Evolutionary conservation across 2,113 vertebrate species (phyloP).

Genomic region (Sisor rabdophorus): DNA sequence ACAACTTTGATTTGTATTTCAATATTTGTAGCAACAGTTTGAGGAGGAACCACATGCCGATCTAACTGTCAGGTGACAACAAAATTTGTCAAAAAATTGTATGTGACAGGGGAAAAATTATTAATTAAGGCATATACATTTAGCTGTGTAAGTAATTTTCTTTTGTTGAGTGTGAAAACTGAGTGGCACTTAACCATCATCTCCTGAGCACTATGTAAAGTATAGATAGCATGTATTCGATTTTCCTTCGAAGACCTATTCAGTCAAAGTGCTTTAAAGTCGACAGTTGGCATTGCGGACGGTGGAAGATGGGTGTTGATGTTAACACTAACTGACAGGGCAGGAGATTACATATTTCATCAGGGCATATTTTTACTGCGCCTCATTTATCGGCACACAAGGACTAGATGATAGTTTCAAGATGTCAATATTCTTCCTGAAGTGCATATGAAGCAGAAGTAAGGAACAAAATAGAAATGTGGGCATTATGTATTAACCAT

Average conservation of each 20-base stretch:
- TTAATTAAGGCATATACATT: not conserved
- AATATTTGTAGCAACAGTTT: too few species aligned
- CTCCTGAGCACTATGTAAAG: slow-evolving; percentile 4
- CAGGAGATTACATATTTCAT: slow-evolving; percentile 3
- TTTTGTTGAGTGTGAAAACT: not conserved
- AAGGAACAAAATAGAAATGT: not conserved
- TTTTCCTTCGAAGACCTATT: slow-evolving; percentile 25
- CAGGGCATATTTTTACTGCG: not conserved
- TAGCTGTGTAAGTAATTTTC: not conserved
- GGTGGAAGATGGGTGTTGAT: not conserved
- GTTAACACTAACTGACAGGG: slow-evolving; percentile 11
- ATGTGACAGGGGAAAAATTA: not conserved
- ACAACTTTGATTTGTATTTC: too few species aligned
- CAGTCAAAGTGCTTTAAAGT: slow-evolving; percentile 24
- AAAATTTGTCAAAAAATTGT: too few species aligned
- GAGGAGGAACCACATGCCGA: too few species aligned
- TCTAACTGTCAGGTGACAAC: too few species aligned
- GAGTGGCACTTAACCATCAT: not conserved
- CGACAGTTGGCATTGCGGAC: slow-evolving; percentile 2
- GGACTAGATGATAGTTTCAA: slow-evolving; percentile 27
- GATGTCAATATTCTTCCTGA: slow-evolving; percentile 24
- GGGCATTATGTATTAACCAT: not conserved
- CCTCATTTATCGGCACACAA: slow-evolving; percentile 16
- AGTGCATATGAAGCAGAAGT: not conserved
- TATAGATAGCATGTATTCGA: slow-evolving; percentile 11